Base-by-base conservation (phyloP, 2,888 invertebrate genomes). In the Cheilosia vernalis region DNA sequence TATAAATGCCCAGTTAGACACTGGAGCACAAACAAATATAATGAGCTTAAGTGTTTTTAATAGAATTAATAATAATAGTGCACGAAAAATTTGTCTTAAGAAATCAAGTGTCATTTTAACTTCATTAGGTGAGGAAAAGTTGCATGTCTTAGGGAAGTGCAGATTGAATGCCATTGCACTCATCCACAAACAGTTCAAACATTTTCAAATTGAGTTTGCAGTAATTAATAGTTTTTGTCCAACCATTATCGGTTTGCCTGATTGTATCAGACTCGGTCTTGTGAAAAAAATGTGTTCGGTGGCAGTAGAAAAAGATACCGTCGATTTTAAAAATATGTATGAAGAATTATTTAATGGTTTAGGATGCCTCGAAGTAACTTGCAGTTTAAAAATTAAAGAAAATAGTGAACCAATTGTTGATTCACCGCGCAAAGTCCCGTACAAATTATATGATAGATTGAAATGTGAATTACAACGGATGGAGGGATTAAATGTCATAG, bases 401-500 rank as follows among this genome's bases (percentile, higher is more conserved):
- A 66, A 40, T 37, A 6, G n/a, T 37, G 33, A 13, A 17, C 66
- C 66, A 53, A 24, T 21, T 13, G 21, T 64, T 19, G 64, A 58
- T 40, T 2, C 21, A 13, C 56, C 56, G 10, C 10, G 37, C 15
- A 33, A n/a, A n/a, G 56, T 58, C 6, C 56, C 37, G 2, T 58
- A 19, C 37, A 58, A 58, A 19, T 37, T 58, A 13, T 10, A 19
- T 37, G 19, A 37, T 15, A 17, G 6, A 2, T 21, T 58, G 2
- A 37, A 58, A 44, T 9, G n/a, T 24, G 42, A 60, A 60, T n/a
- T 60, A 13, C 6, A 21, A 3, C 60, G 60, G 10, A 60, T 60
- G 60, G 60, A 42, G 15, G 24, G 9, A 9, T 10, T 42, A 9
- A 27, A 42, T 15, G 60, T 84, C 2, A 87, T 87, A 19, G 44